Base-by-base conservation (phyloP, 2,888 invertebrate genomes). In the Lepidochrysops patricia region DNA sequence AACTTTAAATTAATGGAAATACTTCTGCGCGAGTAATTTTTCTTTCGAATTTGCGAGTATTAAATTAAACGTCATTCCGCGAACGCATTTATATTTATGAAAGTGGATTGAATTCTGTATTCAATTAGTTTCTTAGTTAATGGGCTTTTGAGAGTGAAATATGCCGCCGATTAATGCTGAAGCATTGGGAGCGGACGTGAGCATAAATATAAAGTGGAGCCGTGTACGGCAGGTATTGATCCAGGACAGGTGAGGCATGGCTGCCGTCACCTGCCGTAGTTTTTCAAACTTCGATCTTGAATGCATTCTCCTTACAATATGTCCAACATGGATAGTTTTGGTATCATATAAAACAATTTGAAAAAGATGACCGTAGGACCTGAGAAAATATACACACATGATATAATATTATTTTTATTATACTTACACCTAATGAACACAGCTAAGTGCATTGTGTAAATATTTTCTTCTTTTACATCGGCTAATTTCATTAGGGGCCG, bases 1-100 rank as follows among this genome's bases (percentile, higher is more conserved):
- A 56, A 61, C 49, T 43, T 43, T 43, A 43, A 43, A 43, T 43
- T 43, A 43, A 43, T 43, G 19, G 43, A 43, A 43, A 43, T 43
- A 43, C 43, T 43, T 43, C 43, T 43, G 43, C 19, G 43, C 19
- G 12, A 43, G 43, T 43, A 43, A 43, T 43, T 43, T 43, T 43
- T 43, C 43, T 43, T 43, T 43, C 43, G 43, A 19, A 43, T 43
- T 43, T 4, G 43, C 19, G 43, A 43, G 43, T 43, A 43, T 43
- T 43, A 23, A 43, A 23, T 43, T 3, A 43, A 43, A 43, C 43
- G 43, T 43, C 43, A 23, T 43, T 43, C 23, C 13, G 43, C 19
- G 7, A 4, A 37, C 9, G 19, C 15, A 43, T 19, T 43, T 43
- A 43, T 43, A 43, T 43, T 43, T 43, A 43, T 43, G 23, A 43